Percentiles rank a stretch among this genome's conserved stretches.
Evolutionary conservation across 1,140 invertebrate species (phyloP).

Genomic region (Telenomus remus): DNA sequence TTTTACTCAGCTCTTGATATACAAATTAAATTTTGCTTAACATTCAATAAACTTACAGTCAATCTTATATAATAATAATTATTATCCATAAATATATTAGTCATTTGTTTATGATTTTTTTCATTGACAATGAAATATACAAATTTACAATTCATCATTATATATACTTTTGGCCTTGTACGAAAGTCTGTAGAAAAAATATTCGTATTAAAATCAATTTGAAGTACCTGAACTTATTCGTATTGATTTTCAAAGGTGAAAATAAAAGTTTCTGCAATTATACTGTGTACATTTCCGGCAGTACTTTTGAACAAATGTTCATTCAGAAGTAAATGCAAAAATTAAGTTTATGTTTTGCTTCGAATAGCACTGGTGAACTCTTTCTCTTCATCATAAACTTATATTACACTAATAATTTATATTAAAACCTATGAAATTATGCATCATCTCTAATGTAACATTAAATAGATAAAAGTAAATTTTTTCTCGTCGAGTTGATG

Average conservation of each 20-base stretch:
- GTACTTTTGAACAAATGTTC: conserved; percentile 10
- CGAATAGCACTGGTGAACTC: conserved; percentile 1
- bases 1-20: not conserved
- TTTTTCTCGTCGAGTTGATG: no score
- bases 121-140: no score
- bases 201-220: not conserved
- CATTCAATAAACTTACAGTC: not conserved
- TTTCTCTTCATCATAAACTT: conserved; percentile 9
- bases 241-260: not conserved
- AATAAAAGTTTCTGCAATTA: not conserved
- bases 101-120: no score
- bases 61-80: not conserved
- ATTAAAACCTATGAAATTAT: no score
- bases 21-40: not conserved
- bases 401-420: not conserved
- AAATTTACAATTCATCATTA: no score
- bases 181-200: no score
- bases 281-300: conserved; percentile 7
- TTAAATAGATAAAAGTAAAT: no score
- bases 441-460: no score
- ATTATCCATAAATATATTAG: not conserved
- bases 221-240: not conserved
- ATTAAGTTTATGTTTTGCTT: conserved; percentile 17
- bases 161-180: no score
- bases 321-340: conserved; percentile 21